Base-by-base conservation (phyloP, 2,888 invertebrate species). In the Campoplex capitator region DNA sequence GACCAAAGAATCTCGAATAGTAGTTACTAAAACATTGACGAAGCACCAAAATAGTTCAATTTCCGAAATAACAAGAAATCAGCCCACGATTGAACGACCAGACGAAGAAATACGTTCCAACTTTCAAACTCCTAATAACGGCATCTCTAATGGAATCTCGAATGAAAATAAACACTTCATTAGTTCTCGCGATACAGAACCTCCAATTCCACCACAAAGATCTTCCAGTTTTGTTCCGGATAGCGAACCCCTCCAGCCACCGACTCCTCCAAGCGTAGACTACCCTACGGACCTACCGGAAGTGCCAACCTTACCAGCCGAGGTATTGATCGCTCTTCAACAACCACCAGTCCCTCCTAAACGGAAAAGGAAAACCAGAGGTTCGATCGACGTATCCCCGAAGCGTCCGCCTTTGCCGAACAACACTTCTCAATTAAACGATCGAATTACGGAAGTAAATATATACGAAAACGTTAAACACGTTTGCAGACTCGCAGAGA, bases 211-310 rank as follows among this genome's bases (percentile, higher is more conserved):
- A 28, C 90, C 90, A 0, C 88, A 62, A 71, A 88, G 91, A 67
- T 89, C 88, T 54, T 89, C 89, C n/a, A 91, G 90, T 86, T 88
- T 90, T 68, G 85, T 84, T 79, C 86, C 82, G 74, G 90, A 90
- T 42, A 76, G 79, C n/a, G 90, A 91, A 86, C 77, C 88, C 38
- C 85, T 54, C 32, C 87, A 90, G 85, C 88, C 90, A 18, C 88
- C 89, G n/a, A 89, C 89, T 76, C 90, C 89, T 65, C 89, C 90
- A 32, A 88, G 89, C 84, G 86, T 90, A 85, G 90, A 91, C 88
- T 91, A 88, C 62, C 88, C 88, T 18, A 78, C 83, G 16, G 86
- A 89, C 54, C 79, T 84, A 35, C 91, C 91, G 38, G 88, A 89
- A 88, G 85, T 90, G 81, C 90, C 90, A 38, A 81, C 87, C 35